These are phyloP conservation scores for Poecilia velifera DNA, from an alignment of 2,797 vertebrate species.

Conservation along the genomic window DNA sequence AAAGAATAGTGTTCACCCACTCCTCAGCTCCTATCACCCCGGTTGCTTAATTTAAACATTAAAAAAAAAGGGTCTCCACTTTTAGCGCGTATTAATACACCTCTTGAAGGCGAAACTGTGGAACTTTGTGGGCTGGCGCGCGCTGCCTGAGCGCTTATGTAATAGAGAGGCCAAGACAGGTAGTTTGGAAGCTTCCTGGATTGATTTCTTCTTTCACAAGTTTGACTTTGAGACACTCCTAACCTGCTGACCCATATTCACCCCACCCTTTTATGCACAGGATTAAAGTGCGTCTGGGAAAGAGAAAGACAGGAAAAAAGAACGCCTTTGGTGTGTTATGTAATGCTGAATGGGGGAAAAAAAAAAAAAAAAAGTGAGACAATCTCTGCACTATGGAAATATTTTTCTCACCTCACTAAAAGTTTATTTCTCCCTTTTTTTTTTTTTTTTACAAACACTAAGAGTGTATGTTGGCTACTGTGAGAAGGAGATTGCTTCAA, in stretches of 20 bases:
- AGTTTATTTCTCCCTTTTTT: constrained; percentile 30
- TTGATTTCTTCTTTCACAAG: constrained; percentile 70
- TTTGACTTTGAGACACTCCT: constrained; percentile 82
- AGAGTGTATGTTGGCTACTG: background rate
- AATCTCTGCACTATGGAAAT: constrained; percentile 60
- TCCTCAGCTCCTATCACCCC: background rate
- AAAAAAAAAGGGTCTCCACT: constrained; percentile 2
- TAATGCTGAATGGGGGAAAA: constrained; percentile 78
- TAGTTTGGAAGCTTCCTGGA: constrained; percentile 69
- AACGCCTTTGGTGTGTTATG: constrained; percentile 81
- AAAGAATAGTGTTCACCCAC: constrained; percentile 10
- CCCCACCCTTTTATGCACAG: constrained; percentile 72
- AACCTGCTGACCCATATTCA: constrained; percentile 86
- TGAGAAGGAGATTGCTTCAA: background rate
- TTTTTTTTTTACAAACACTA: constrained; percentile 1
- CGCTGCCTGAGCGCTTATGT: constrained; percentile 78
- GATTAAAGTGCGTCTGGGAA: constrained; percentile 82
- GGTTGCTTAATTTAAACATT: constrained; percentile 9
- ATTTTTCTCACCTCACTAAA: constrained; percentile 39
- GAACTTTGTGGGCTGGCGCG: constrained; percentile 70
- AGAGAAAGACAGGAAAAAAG: constrained; percentile 75
- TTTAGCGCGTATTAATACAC: constrained; percentile 16
- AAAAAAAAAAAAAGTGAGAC: constrained; percentile 52
- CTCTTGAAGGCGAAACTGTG: constrained; percentile 54
- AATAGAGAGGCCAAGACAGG: constrained; percentile 77